These are phyloP conservation scores for Cephus cinctus DNA, from an alignment of 1,140 invertebrate genomes.

Conservation along the genomic window DNA sequence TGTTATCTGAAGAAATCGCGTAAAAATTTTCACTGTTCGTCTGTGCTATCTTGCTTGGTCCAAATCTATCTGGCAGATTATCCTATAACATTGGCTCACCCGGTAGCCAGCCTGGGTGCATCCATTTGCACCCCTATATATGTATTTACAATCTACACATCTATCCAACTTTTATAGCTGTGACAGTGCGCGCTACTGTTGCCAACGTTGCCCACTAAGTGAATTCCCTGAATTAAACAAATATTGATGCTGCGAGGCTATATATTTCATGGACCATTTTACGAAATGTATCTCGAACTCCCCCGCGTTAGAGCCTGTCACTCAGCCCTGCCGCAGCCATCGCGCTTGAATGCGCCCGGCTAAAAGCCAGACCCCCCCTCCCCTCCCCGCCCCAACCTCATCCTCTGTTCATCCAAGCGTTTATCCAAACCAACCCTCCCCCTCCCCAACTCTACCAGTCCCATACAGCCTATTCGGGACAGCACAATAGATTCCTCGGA, in stretches of 20 bases:
- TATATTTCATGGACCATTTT: slow-evolving; percentile 37
- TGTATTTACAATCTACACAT: no score
- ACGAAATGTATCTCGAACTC: slow-evolving; percentile 14
- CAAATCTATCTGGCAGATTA: no score
- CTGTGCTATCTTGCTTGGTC: no score
- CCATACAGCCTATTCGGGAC: slow-evolving; percentile 22
- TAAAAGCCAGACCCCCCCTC: slow-evolving; percentile 28
- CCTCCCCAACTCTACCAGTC: no score
- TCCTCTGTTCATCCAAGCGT: not conserved
- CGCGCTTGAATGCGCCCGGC: slow-evolving; percentile 34
- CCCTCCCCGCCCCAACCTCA: slow-evolving; percentile 9
- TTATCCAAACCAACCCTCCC: no score
- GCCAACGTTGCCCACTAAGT: not conserved
- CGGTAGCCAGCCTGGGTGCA: no score
- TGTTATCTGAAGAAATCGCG: no score
- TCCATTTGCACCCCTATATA: no score
- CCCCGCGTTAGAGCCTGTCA: slow-evolving; percentile 14
- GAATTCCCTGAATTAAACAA: slow-evolving; percentile 37
- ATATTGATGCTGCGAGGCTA: slow-evolving; percentile 23
- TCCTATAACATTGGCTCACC: no score
- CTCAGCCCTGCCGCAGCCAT: slow-evolving; percentile 21
- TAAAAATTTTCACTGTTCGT: no score
- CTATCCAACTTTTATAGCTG: not conserved
- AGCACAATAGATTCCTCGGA: slow-evolving; percentile 45
- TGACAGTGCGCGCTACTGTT: not conserved